Evolutionary conservation across 2,113 vertebrate genomes (phyloP), one percentile per base, ranked within the genome.

Genomic region (Hemichromis elongatus): DNA sequence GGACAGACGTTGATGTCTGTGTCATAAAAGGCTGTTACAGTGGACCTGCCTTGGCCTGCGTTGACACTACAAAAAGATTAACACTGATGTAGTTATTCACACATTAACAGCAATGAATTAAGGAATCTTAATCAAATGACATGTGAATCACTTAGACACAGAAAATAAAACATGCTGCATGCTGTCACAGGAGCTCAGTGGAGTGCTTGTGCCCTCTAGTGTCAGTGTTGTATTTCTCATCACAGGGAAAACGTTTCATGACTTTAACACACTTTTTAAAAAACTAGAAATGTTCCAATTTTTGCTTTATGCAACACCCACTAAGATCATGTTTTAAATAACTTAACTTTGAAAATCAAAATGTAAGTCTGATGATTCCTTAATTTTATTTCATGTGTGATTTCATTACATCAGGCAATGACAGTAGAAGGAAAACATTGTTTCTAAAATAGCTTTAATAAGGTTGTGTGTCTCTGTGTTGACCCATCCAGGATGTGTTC

Each of bases 201-300:
- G 88, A 80, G 83, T 56, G 78, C 21, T 84, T 21, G n/a, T 80
- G 89, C 91, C 90, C 89, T 90, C 93, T 94, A 90, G 91, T 86
- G 94, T 50, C 78, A 57, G 18, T 66, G 13, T 24, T 50, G n/a
- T 53, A 13, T 2, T 55, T 75, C 37, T 52, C 52, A 26, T 75
- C 10, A 30, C 26, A 75, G 10, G 1, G 2, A 75, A 53, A 52
- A 33, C 10, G 19, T 52, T 30, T 75, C 40, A 47, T 70, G 40
- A 70, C 45, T 70, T 70, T 70, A 40, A 4, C 40, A 70, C 66
- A 70, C 40, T 70, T 0, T 70, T 47, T 28, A 18, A 11, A 73
- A 73, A 28, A 66, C 33, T 66, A 66, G 12, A 45, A 45, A 70
- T 18, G 0, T 24, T 45, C 3, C 9, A 3, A 3, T 11, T 47